These are phyloP conservation scores for Laticauda laticaudata DNA, from an alignment of 2,113 vertebrate genomes.

Conservation along the genomic window DNA sequence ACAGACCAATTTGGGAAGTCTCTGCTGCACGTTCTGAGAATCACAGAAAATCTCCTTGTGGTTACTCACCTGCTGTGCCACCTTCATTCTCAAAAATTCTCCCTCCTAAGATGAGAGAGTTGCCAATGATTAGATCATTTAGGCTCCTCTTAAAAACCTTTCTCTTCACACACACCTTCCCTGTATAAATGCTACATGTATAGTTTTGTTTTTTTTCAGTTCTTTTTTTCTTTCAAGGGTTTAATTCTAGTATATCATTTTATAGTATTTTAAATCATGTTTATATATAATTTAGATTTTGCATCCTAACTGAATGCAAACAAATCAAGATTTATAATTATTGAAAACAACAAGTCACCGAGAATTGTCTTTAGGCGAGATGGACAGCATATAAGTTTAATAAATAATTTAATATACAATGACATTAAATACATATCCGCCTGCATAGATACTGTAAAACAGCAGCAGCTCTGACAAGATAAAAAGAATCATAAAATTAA, in stretches of 20 bases:
- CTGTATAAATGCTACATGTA: neutral
- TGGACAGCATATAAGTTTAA: no score
- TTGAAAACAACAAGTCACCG: neutral
- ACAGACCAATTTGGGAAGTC: neutral
- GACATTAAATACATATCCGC: neutral
- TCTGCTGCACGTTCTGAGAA: neutral
- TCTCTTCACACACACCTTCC: neutral
- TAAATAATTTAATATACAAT: neutral
- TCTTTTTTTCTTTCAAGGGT: neutral
- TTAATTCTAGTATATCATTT: neutral
- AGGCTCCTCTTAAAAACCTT: neutral
- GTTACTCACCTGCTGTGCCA: neutral
- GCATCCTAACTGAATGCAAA: neutral
- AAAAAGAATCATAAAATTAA: slow-evolving; percentile 11
- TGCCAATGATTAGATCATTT: neutral
- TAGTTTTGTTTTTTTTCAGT: neutral
- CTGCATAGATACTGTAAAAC: accelerated
- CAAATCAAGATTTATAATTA: neutral
- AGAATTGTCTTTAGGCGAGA: no score
- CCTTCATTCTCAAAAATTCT: neutral
- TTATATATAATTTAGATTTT: neutral
- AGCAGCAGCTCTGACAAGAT: neutral
- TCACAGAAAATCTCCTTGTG: neutral
- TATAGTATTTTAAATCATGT: neutral
- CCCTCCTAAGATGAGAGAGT: neutral